Evolutionary conservation across 1,140 invertebrate species (phyloP).

Genomic region (Heliothis subflexa): DNA sequence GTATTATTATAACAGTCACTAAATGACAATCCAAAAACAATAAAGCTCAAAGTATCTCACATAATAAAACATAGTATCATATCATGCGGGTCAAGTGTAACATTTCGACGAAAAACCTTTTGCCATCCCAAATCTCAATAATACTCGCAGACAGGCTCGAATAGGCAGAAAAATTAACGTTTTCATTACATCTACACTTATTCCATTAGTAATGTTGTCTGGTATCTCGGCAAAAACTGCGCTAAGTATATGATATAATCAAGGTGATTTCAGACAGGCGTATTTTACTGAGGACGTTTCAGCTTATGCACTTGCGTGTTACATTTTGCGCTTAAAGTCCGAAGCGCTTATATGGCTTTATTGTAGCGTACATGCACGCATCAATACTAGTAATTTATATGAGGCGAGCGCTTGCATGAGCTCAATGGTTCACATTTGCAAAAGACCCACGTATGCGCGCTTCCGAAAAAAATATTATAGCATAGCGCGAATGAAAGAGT

Average conservation of each 20-base stretch:
- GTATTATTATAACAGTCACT: background rate
- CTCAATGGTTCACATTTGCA: too few relatives aligned
- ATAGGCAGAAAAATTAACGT: conserved; percentile 24
- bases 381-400: too few relatives aligned
- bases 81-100: background rate
- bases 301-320: too few relatives aligned
- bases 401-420: too few relatives aligned
- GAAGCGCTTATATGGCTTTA: too few relatives aligned
- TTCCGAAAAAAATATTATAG: background rate
- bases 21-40: background rate
- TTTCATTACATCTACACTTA: conserved; percentile 20
- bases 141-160: conserved; percentile 9
- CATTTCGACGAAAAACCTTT: conserved; percentile 19
- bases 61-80: background rate
- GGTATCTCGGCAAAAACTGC: conserved; percentile 3
- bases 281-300: too few relatives aligned
- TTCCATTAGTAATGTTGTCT: conserved; percentile 24
- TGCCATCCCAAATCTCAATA: conserved; percentile 15
- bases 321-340: too few relatives aligned
- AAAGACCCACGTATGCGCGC: background rate
- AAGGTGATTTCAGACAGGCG: too few relatives aligned
- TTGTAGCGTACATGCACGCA: too few relatives aligned
- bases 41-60: background rate
- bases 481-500: too few relatives aligned
- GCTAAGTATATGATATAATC: background rate